Conservation (phyloP, 2,888 invertebrate genomes). For the Seladonia tumulorum region DNA sequence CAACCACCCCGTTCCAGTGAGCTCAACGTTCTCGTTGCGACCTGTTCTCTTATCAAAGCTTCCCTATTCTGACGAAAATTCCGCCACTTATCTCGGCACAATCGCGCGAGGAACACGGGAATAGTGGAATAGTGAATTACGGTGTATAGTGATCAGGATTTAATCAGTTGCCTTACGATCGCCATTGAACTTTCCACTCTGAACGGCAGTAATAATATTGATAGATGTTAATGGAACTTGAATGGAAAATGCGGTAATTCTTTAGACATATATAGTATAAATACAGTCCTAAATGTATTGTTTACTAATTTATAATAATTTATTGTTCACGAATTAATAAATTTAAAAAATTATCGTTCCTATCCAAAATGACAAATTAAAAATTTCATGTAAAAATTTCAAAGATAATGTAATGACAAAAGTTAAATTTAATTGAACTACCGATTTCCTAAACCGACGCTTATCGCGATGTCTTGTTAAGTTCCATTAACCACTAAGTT, state of each 20-base stretch:
- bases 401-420: too few relatives aligned
- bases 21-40: constrained; percentile 4
- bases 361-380: too few relatives aligned
- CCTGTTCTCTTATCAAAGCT: constrained; percentile 3
- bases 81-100: not conserved
- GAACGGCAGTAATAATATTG: not conserved
- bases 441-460: not conserved
- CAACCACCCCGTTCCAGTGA: not conserved
- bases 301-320: too few relatives aligned
- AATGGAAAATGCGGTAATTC: not conserved
- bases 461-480: not conserved
- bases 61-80: not conserved
- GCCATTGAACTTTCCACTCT: not conserved
- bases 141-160: not conserved
- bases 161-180: constrained; percentile 4
- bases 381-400: too few relatives aligned
- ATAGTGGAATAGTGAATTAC: too few relatives aligned
- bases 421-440: not conserved
- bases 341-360: too few relatives aligned
- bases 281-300: too few relatives aligned
- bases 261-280: too few relatives aligned
- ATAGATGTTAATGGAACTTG: not conserved
- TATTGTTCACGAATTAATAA: too few relatives aligned
- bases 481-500: constrained; percentile 1
- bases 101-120: not conserved